These are phyloP conservation scores for Myxocyprinus asiaticus DNA, from an alignment of 2,113 vertebrate species.

Conservation along the genomic window DNA sequence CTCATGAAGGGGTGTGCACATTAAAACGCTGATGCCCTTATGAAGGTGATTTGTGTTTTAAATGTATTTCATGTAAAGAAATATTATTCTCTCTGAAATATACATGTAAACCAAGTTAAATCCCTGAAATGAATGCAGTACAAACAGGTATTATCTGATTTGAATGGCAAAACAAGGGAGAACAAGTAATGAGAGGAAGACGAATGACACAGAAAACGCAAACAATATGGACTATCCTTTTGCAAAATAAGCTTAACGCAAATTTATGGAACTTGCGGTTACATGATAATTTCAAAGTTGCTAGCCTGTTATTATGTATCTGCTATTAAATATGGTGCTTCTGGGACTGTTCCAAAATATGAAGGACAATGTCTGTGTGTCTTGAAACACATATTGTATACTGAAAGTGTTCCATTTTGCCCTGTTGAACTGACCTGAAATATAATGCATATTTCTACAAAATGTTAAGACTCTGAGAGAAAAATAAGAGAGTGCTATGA, in stretches of 20 bases:
- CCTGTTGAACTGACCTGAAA: slow-evolving; percentile 28
- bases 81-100: no score
- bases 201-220: no score
- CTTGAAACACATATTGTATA: slow-evolving; percentile 22
- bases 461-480: slow-evolving; percentile 12
- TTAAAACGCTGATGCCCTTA: no score
- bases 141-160: no score
- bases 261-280: slow-evolving; percentile 33
- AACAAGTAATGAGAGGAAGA: no score
- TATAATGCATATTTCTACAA: slow-evolving; percentile 21
- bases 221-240: neutral
- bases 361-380: neutral
- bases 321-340: slow-evolving; percentile 21
- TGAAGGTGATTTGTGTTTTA: no score
- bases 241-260: slow-evolving; percentile 6
- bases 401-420: slow-evolving; percentile 1
- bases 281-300: slow-evolving; percentile 28
- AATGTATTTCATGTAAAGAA: no score
- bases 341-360: slow-evolving; percentile 6
- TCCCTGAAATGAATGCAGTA: no score
- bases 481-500: neutral
- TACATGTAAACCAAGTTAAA: no score
- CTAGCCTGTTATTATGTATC: slow-evolving; percentile 28
- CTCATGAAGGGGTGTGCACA: no score
- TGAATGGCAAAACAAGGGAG: no score